These are phyloP conservation scores for Phengaris arion DNA, from an alignment of 2,888 invertebrate species.

Conservation along the genomic window DNA sequence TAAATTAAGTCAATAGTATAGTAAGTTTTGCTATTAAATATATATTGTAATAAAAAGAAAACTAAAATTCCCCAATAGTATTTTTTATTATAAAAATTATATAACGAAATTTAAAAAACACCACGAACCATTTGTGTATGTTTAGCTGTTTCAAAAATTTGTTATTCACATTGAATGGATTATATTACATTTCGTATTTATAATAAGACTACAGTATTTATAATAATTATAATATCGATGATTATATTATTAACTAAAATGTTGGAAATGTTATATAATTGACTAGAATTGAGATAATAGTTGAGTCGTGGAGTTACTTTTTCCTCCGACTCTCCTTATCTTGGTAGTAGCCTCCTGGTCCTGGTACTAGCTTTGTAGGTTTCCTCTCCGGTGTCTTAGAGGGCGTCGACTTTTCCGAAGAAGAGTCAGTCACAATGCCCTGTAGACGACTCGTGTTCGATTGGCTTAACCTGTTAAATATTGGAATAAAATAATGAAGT, in stretches of 20 bases:
- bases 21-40: neutral
- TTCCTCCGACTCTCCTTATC: conserved; percentile 55
- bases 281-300: neutral
- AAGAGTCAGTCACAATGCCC: conserved; percentile 62
- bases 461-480: conserved; percentile 58
- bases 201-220: neutral
- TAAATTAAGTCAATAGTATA: neutral
- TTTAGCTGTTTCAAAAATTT: conserved; percentile 4
- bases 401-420: conserved; percentile 46
- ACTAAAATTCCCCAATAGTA: neutral
- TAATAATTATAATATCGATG: neutral
- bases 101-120: neutral
- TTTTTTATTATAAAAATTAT: conserved; percentile 7
- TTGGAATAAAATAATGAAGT: neutral
- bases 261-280: neutral
- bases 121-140: neutral
- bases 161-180: neutral
- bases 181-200: neutral
- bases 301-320: conserved; percentile 36
- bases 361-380: conserved; percentile 53
- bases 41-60: conserved; percentile 20
- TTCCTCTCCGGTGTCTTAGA: conserved; percentile 43
- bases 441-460: conserved; percentile 66
- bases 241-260: conserved; percentile 4
- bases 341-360: conserved; percentile 61